Percentiles rank a stretch among this genome's conserved stretches.
Evolutionary conservation across 2,888 invertebrate species (phyloP).

Genomic region (Malthinus flaveolus): DNA sequence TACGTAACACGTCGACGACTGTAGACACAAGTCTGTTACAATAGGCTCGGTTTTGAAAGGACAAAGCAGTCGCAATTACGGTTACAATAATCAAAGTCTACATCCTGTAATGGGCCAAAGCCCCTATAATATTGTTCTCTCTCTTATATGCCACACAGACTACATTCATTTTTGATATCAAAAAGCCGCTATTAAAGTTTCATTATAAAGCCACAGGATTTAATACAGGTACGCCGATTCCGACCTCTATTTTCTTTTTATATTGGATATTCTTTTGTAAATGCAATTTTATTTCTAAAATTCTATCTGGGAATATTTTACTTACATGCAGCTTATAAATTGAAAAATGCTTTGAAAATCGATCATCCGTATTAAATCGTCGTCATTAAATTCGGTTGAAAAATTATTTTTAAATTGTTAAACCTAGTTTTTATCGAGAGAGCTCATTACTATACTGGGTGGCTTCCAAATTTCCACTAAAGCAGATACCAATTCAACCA

Average conservation of each 20-base stretch:
- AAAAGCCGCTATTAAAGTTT: constrained; percentile 44
- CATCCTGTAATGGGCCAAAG: constrained; percentile 50
- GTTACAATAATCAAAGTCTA: constrained; percentile 52
- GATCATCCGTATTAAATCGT: too few relatives aligned
- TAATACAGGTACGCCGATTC: constrained; percentile 1
- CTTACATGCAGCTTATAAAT: neutral
- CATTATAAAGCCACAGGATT: constrained; percentile 29
- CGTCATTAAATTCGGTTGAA: too few relatives aligned
- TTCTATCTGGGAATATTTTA: neutral
- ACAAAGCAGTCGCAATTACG: constrained; percentile 53
- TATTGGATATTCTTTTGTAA: neutral
- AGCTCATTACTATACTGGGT: too few relatives aligned
- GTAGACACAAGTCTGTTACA: constrained; percentile 43
- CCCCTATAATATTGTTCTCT: constrained; percentile 34
- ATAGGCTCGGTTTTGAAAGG: constrained; percentile 48
- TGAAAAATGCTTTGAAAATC: too few relatives aligned
- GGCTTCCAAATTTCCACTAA: too few relatives aligned
- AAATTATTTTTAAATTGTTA: too few relatives aligned
- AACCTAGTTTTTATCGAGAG: too few relatives aligned
- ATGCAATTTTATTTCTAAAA: neutral
- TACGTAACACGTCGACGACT: constrained; percentile 26
- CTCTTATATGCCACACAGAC: constrained; percentile 32
- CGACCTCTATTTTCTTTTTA: constrained; percentile 1
- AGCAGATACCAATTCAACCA: too few relatives aligned
- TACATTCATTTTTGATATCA: constrained; percentile 42